These are phyloP conservation scores for Paedocypris sp. DNA, from an alignment of 2,113 vertebrate species.

Conservation along the genomic window DNA sequence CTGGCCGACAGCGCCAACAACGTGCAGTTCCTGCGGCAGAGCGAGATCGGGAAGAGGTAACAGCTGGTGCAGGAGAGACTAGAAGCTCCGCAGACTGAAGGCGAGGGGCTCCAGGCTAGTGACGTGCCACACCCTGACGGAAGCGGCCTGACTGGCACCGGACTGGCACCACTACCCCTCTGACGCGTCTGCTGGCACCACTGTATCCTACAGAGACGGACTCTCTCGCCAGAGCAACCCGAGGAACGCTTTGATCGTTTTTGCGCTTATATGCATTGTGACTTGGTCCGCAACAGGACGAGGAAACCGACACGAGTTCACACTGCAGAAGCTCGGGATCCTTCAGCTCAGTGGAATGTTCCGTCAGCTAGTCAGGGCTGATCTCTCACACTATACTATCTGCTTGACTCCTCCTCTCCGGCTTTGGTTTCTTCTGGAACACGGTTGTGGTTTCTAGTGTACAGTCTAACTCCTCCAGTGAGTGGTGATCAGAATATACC, in stretches of 20 bases:
- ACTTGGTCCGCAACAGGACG: too few species aligned
- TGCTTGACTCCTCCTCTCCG: constrained; percentile 45
- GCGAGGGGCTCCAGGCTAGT: too few species aligned
- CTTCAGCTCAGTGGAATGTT: constrained; percentile 77
- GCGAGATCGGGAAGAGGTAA: constrained; percentile 98
- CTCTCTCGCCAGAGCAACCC: too few species aligned
- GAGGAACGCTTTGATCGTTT: too few species aligned
- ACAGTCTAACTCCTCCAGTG: constrained; percentile 29
- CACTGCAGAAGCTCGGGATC: constrained; percentile 75
- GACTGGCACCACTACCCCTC: too few species aligned
- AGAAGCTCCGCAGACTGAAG: constrained; percentile 65
- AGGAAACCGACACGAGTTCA: constrained; percentile 45
- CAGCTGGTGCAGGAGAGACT: constrained; percentile 41
- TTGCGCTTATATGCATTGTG: too few species aligned
- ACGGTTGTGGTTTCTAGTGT: constrained; percentile 68
- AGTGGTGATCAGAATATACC: constrained; percentile 18
- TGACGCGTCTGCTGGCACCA: too few species aligned
- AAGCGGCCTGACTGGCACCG: too few species aligned
- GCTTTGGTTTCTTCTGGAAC: constrained; percentile 63
- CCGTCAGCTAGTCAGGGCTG: constrained; percentile 46
- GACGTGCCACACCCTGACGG: too few species aligned
- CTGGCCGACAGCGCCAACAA: constrained; percentile 96
- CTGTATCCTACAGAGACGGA: too few species aligned
- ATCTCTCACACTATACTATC: constrained; percentile 40
- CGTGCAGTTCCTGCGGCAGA: constrained; percentile 96